phyloP scores from a whole-genome alignment of 2,888 invertebrate species.

The Mythimna ferrago region DNA sequence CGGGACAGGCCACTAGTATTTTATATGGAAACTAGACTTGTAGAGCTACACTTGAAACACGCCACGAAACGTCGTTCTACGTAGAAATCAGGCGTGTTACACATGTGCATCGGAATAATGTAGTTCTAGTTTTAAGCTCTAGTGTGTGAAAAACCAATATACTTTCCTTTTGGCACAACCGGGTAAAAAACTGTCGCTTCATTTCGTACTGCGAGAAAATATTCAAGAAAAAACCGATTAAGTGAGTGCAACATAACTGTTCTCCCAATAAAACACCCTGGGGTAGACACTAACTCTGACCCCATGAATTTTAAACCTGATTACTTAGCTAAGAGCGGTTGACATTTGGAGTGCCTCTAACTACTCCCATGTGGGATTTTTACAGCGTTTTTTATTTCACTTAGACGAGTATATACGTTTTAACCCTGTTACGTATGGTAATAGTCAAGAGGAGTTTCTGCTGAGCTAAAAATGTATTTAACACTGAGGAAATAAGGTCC shows the following conservation, averaged over 20 bases:
- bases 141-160: too few relatives aligned
- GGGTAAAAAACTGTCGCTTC: neutral
- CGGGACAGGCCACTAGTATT: too few relatives aligned
- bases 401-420: constrained; percentile 59
- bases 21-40: too few relatives aligned
- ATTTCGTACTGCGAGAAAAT: neutral
- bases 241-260: constrained; percentile 51
- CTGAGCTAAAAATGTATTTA: constrained; percentile 23
- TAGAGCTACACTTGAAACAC: too few relatives aligned
- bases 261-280: constrained; percentile 56
- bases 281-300: constrained; percentile 59
- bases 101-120: too few relatives aligned
- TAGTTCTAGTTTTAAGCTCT: too few relatives aligned
- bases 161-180: too few relatives aligned
- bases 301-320: constrained; percentile 73
- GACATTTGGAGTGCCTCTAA: constrained; percentile 68
- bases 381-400: constrained; percentile 66
- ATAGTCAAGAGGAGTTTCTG: constrained; percentile 45
- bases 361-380: constrained; percentile 70
- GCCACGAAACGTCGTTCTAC: too few relatives aligned
- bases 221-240: constrained; percentile 30
- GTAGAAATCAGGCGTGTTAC: too few relatives aligned
- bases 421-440: constrained; percentile 59
- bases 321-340: constrained; percentile 70
- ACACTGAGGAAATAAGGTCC: constrained; percentile 8